Evolutionary conservation across 2,888 invertebrate species (phyloP).

Genomic region (Eupithecia insigniata): DNA sequence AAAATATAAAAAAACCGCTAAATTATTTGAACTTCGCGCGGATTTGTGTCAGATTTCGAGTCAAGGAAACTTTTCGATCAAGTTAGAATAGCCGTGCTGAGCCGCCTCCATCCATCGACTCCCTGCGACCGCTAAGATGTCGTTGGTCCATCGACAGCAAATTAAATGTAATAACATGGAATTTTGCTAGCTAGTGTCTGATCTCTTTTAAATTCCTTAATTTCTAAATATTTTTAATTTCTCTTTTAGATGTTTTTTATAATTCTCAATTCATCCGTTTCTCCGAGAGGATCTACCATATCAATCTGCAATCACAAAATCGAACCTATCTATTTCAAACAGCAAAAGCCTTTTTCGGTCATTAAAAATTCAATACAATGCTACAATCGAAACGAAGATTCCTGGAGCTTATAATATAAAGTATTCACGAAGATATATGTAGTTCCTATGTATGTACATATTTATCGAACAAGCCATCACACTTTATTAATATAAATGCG

Average conservation of each 20-base stretch:
- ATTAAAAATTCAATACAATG: conserved; percentile 2
- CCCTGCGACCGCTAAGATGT: too few species aligned
- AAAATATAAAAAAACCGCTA: too few species aligned
- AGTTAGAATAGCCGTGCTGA: too few species aligned
- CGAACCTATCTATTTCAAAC: not conserved
- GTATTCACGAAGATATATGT: not conserved
- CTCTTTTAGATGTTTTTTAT: too few species aligned
- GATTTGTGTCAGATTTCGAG: too few species aligned
- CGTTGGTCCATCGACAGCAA: too few species aligned
- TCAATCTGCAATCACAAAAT: not conserved
- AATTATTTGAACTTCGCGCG: too few species aligned
- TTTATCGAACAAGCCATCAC: not conserved
- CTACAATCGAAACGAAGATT: not conserved
- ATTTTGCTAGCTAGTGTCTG: not conserved
- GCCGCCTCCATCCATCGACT: too few species aligned
- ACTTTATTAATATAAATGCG: not conserved
- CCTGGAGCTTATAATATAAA: not conserved
- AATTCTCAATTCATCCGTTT: not conserved
- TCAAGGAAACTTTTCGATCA: too few species aligned
- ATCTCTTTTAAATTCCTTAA: too few species aligned
- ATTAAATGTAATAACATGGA: not conserved
- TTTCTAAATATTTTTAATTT: too few species aligned
- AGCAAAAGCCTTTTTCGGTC: not conserved
- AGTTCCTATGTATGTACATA: not conserved
- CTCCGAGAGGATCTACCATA: not conserved